These are phyloP conservation scores for Porites australiensis DNA, from an alignment of 64 coral and sea anemone species.

Conservation along the genomic window DNA sequence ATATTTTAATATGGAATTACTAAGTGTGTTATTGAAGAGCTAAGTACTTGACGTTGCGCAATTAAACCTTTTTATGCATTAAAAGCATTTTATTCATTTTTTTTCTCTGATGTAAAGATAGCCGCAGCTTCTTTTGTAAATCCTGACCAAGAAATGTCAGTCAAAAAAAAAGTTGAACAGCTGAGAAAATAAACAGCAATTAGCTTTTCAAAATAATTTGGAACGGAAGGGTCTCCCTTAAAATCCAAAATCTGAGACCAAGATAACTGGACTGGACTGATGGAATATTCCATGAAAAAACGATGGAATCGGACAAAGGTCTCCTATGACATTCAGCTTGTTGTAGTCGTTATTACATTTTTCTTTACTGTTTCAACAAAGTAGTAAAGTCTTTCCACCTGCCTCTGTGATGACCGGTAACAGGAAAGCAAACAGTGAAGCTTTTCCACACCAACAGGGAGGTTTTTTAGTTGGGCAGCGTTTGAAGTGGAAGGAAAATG, in stretches of 20 bases:
- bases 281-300: background rate
- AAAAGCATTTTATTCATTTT: conserved; percentile 31
- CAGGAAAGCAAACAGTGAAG: too few species aligned
- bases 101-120: conserved; percentile 30
- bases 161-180: background rate
- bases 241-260: background rate
- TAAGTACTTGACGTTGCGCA: background rate
- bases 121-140: background rate
- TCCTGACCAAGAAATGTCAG: background rate
- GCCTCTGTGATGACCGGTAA: too few species aligned
- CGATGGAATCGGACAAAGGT: too few species aligned
- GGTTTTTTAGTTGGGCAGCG: too few species aligned
- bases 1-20: background rate
- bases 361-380: too few species aligned
- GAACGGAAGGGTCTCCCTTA: background rate
- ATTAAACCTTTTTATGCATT: background rate
- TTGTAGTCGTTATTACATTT: too few species aligned
- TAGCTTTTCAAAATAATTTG: background rate
- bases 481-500: too few species aligned
- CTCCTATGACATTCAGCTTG: too few species aligned
- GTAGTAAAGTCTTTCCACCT: too few species aligned
- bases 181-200: conserved; percentile 22
- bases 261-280: background rate
- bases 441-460: too few species aligned
- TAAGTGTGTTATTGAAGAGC: conserved; percentile 6